phyloP scores from a whole-genome alignment of 1,140 invertebrate species.

The Thereuonema tuberculata region DNA sequence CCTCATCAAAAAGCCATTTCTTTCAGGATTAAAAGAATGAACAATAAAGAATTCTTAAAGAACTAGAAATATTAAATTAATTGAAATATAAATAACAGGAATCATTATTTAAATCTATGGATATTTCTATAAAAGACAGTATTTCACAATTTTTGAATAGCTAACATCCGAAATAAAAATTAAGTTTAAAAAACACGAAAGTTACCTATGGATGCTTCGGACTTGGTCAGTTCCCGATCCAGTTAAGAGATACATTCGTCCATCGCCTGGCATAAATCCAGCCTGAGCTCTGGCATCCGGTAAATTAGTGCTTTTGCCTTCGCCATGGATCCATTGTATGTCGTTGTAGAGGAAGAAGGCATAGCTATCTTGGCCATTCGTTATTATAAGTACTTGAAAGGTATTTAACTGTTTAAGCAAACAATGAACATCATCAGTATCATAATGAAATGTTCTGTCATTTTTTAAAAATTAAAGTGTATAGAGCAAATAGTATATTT shows the following conservation, averaged over 20 bases:
- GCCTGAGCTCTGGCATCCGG: conserved; percentile 81
- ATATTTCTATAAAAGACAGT: too few species aligned
- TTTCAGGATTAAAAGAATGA: too few species aligned
- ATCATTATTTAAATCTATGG: too few species aligned
- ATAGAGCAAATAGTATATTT: too few species aligned
- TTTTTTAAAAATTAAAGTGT: too few species aligned
- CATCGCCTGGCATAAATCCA: conserved; percentile 68
- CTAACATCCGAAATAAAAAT: not conserved
- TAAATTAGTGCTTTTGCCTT: conserved; percentile 41
- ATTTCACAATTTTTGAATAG: too few species aligned
- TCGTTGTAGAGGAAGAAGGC: conserved; percentile 73
- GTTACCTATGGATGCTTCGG: conserved; percentile 52
- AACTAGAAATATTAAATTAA: too few species aligned
- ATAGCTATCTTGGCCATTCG: conserved; percentile 66
- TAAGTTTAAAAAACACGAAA: conserved; percentile 9
- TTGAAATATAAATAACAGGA: too few species aligned
- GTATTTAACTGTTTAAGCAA: conserved; percentile 48
- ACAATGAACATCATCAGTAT: too few species aligned
- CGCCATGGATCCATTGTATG: conserved; percentile 77
- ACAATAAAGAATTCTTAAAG: too few species aligned
- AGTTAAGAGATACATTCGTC: conserved; percentile 50
- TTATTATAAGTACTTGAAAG: conserved; percentile 68
- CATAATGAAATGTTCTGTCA: too few species aligned
- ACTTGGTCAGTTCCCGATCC: conserved; percentile 80
- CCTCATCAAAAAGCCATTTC: too few species aligned